phyloP scores from a whole-genome alignment of 2,888 invertebrate species.

The Nebria salina region DNA sequence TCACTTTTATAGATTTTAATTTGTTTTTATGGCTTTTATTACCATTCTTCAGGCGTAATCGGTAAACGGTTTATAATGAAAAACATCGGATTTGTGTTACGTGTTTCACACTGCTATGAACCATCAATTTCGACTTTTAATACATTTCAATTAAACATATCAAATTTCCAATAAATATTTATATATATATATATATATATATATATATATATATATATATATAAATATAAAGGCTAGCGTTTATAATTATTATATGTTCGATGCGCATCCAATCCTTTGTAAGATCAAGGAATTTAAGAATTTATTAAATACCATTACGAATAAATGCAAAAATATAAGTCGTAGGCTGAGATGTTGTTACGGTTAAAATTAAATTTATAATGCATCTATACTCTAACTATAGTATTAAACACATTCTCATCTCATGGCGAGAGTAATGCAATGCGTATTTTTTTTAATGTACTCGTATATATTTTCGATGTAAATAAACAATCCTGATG shows the following conservation, averaged over 20 bases:
- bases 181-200: too few species aligned
- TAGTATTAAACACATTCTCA: not conserved
- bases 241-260: not conserved
- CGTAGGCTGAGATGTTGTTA: not conserved
- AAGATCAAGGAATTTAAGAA: not conserved
- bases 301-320: not conserved
- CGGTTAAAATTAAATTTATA: not conserved
- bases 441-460: too few species aligned
- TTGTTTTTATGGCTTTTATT: slow-evolving; percentile 66
- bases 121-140: not conserved
- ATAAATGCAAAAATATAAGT: not conserved
- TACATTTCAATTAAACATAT: not conserved
- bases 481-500: too few species aligned
- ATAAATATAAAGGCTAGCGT: not conserved
- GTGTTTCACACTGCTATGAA: not conserved
- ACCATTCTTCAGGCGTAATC: slow-evolving; percentile 54
- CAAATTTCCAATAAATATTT: too few species aligned
- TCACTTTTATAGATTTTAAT: slow-evolving; percentile 64
- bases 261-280: not conserved
- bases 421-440: not conserved
- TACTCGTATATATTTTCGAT: too few species aligned
- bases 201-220: too few species aligned
- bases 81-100: slow-evolving; percentile 20
- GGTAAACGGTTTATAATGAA: slow-evolving; percentile 47
- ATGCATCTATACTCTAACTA: not conserved